Evolutionary conservation across 2,888 invertebrate species (phyloP).

Genomic region (Lissocephala sabroskyi): DNA sequence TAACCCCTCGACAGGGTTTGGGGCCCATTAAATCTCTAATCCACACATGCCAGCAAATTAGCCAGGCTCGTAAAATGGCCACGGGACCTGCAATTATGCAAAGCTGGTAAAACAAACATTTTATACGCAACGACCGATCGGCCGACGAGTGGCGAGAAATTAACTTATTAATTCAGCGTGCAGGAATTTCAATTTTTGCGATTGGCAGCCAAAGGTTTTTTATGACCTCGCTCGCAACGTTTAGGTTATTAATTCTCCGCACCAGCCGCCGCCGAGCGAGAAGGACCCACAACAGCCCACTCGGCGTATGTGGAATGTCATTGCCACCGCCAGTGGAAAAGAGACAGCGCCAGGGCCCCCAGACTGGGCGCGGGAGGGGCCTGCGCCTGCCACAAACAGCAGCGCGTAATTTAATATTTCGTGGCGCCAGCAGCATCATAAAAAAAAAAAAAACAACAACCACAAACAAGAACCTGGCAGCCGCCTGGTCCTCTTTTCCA

Average conservation of each 20-base stretch:
- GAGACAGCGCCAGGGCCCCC: not conserved
- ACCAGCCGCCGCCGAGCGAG: too few relatives aligned
- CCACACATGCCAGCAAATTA: slow-evolving; percentile 30
- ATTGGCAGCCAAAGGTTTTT: slow-evolving; percentile 37
- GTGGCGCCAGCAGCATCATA: slow-evolving; percentile 70
- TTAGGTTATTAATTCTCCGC: slow-evolving; percentile 47
- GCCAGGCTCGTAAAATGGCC: slow-evolving; percentile 28
- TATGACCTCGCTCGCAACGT: slow-evolving; percentile 23
- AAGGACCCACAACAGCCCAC: slow-evolving; percentile 33
- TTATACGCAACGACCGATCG: slow-evolving; percentile 20
- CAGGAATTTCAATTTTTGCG: slow-evolving; percentile 39
- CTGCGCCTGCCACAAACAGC: slow-evolving; percentile 37
- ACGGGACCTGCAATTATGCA: slow-evolving; percentile 46
- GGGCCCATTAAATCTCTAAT: slow-evolving; percentile 5
- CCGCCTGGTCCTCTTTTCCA: slow-evolving; percentile 1
- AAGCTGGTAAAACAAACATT: slow-evolving; percentile 38
- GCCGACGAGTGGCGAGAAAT: slow-evolving; percentile 21
- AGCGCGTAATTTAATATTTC: slow-evolving; percentile 70
- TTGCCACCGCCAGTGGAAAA: not conserved
- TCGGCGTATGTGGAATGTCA: slow-evolving; percentile 52
- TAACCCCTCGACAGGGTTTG: slow-evolving; percentile 54
- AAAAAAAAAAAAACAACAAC: slow-evolving; percentile 62
- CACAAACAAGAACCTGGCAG: slow-evolving; percentile 25
- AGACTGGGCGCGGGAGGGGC: slow-evolving; percentile 4
- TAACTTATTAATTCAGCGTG: slow-evolving; percentile 54